Evolutionary conservation across 1,140 invertebrate species (phyloP).

Genomic region (Zaprionus gabonicus): DNA sequence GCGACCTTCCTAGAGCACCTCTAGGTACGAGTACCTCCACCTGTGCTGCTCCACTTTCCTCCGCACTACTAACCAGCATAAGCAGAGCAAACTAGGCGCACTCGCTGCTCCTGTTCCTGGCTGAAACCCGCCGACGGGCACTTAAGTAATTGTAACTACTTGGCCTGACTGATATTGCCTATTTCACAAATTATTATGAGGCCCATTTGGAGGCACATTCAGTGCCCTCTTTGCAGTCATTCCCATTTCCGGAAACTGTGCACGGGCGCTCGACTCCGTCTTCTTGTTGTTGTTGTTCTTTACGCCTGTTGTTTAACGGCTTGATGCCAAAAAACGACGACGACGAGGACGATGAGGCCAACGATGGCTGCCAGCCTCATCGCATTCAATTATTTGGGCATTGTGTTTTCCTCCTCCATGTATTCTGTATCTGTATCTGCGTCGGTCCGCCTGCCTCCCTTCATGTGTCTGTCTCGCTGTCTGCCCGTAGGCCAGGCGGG

Average conservation of each 20-base stretch:
- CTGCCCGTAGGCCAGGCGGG: constrained; percentile 25
- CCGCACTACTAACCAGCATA: constrained; percentile 6
- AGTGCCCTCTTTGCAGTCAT: constrained; percentile 26
- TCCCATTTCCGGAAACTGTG: constrained; percentile 30
- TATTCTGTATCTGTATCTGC: constrained; percentile 38
- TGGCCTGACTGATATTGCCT: constrained; percentile 79
- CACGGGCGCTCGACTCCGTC: constrained; percentile 13
- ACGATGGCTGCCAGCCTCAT: constrained; percentile 77
- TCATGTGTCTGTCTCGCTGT: constrained; percentile 12
- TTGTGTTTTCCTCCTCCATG: constrained; percentile 58
- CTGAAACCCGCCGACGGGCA: constrained; percentile 58
- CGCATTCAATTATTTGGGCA: constrained; percentile 82
- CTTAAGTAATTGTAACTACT: constrained; percentile 83
- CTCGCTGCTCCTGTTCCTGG: constrained; percentile 36
- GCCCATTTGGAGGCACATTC: constrained; percentile 78
- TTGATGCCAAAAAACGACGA: constrained; percentile 78
- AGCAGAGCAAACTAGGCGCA: background rate
- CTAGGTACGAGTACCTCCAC: background rate
- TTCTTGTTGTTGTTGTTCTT: constrained; percentile 52
- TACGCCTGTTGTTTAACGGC: constrained; percentile 81
- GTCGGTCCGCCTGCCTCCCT: constrained; percentile 16
- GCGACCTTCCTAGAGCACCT: background rate
- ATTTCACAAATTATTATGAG: constrained; percentile 82
- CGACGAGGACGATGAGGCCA: constrained; percentile 54
- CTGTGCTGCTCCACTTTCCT: background rate